Evolutionary conservation across 2,113 vertebrate species (phyloP), one percentile per base, ranked within the genome.

Genomic region (Pelodiscus sinensis): DNA sequence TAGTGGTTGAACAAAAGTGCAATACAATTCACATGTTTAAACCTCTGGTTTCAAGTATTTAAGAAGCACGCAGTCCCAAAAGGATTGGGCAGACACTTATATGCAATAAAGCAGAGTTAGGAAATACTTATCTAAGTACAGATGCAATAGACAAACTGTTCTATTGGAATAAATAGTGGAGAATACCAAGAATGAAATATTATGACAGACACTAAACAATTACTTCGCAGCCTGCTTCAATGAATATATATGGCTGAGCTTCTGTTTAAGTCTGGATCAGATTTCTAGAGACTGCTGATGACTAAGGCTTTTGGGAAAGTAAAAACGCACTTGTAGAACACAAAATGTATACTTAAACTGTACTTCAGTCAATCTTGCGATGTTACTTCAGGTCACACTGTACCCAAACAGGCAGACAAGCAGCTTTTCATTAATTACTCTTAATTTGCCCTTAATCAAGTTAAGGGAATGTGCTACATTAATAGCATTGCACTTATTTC

Each of bases 121-220:
- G 82, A 92, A 94, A 83, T 0, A 27, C 3, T 24, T 86, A 52
- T 0, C 0, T 12, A 50, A 91, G 80, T 4, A 78, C 71, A 86
- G 24, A 75, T 79, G 84, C 65, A 93, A 75, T 29, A 88, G n/a
- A 89, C 79, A 92, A 93, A 93, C 55, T 90, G 86, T 81, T 92
- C 90, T 68, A 9, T 82, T 78, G 62, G 80, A 91, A 92, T 44
- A 90, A 92, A 96, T 83, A 90, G 65, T n/a, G 3, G 12, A 84
- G 84, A 18, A 68, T 21, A 12, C 86, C 35, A 27, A 60, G 0
- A 27, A 0, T 6, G 7, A 68, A 83, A 71, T 44, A 86, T 85
- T 51, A 6, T 79, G 84, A 19, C 84, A 95, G 84, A 71, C 79
- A 8, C 21, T 73, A 79, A 86, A 81, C 54, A 50, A 1, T 10